Percentiles rank a stretch among this genome's conserved stretches.
Evolutionary conservation across 2,113 vertebrate species (phyloP).

Genomic region (Lethenteron camtschaticum): DNA sequence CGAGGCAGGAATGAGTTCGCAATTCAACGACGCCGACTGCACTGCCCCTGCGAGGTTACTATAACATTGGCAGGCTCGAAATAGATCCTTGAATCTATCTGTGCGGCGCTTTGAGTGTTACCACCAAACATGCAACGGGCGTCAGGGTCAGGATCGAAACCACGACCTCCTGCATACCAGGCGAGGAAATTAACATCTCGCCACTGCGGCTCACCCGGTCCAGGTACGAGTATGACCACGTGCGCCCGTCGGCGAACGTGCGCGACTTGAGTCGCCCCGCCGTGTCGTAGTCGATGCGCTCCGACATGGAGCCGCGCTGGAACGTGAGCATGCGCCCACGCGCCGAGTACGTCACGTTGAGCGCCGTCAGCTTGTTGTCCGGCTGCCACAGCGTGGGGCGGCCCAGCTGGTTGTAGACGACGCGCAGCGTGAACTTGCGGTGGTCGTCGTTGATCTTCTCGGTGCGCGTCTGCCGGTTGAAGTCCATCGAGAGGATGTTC

Average conservation of each 20-base stretch:
- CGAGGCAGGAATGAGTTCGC: too few relatives aligned
- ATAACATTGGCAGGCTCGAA: too few relatives aligned
- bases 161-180: too few relatives aligned
- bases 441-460: conserved; percentile 98
- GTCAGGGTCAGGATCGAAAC: too few relatives aligned
- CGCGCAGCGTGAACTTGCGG: conserved; percentile 78
- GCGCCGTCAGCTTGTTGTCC: conserved; percentile 76
- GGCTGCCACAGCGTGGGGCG: conserved; percentile 87
- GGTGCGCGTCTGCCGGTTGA: conserved; percentile 82
- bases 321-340: conserved; percentile 67
- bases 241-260: conserved; percentile 86
- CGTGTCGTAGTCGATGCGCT: conserved; percentile 64
- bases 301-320: conserved; percentile 61
- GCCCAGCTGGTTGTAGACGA: conserved; percentile 82
- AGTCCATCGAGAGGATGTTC: conserved; percentile 86
- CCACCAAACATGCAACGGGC: too few relatives aligned
- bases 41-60: too few relatives aligned
- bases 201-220: conserved; percentile 45
- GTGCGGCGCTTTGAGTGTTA: too few relatives aligned
- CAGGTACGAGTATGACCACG: conserved; percentile 88
- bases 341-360: conserved; percentile 82
- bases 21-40: too few relatives aligned
- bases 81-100: too few relatives aligned
- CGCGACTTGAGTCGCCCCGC: conserved; percentile 70
- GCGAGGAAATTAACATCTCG: too few relatives aligned